phyloP scores from a whole-genome alignment of 1,140 invertebrate species.

The Aphelenchoides fujianensis region DNA sequence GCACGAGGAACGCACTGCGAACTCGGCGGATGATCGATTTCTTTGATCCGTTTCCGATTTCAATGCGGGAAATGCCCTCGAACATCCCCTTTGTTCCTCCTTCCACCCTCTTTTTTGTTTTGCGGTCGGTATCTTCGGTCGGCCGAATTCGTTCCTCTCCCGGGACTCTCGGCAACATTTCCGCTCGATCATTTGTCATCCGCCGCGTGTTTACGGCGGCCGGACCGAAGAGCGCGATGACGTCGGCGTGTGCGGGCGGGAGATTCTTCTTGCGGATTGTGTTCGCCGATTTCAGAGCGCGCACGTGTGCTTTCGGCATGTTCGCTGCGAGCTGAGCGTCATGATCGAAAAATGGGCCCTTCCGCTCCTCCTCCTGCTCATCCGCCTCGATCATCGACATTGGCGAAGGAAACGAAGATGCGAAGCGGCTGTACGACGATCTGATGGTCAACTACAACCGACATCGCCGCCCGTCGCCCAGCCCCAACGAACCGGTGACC shows the following conservation, averaged over 20 bases:
- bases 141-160: background rate
- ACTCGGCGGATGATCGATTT: too few species aligned
- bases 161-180: background rate
- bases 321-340: background rate
- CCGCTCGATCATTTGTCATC: background rate
- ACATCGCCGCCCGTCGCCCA: conserved; percentile 83
- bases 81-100: too few species aligned
- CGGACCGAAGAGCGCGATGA: too few species aligned
- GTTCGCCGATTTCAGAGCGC: too few species aligned
- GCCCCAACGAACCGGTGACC: conserved; percentile 85
- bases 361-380: background rate
- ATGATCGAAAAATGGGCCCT: background rate
- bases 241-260: too few species aligned
- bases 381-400: background rate
- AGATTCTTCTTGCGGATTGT: too few species aligned
- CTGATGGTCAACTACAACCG: conserved; percentile 92
- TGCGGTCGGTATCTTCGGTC: too few species aligned
- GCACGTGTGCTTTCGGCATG: too few species aligned
- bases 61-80: too few species aligned
- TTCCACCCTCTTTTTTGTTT: background rate
- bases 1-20: too few species aligned
- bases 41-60: too few species aligned
- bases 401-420: conserved; percentile 50
- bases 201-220: too few species aligned
- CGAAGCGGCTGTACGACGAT: conserved; percentile 69